Evolutionary conservation across 2,797 vertebrate genomes (phyloP).

Genomic region (Poecile montanus): DNA sequence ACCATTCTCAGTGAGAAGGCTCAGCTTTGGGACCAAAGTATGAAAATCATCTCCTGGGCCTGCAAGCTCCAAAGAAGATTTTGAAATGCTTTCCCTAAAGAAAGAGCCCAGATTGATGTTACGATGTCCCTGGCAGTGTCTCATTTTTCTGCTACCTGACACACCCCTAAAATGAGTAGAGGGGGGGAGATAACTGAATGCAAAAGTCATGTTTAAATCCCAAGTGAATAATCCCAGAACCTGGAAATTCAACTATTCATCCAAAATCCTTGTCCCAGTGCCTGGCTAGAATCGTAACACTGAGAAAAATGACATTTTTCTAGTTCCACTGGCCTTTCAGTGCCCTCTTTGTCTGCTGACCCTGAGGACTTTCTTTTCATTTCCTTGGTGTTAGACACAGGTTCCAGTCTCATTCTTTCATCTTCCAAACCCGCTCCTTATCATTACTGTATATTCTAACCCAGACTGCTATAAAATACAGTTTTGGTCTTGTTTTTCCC

Average conservation of each 20-base stretch:
- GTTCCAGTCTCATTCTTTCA: slow-evolving; percentile 26
- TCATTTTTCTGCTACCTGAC: slow-evolving; percentile 8
- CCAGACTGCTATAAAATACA: slow-evolving; percentile 4
- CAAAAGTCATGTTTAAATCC: not conserved
- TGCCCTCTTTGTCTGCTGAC: not conserved
- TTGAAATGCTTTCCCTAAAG: not conserved
- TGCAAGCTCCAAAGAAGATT: not conserved
- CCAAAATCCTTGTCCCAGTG: not conserved
- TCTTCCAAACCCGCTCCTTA: slow-evolving; percentile 38
- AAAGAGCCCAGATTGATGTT: not conserved
- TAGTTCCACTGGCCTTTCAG: not conserved
- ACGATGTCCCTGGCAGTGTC: not conserved
- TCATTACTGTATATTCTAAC: slow-evolving; percentile 35
- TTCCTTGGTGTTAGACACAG: not conserved
- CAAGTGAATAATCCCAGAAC: not conserved
- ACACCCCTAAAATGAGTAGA: not conserved
- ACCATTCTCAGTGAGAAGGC: not conserved
- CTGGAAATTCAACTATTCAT: not conserved
- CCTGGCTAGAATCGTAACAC: not conserved
- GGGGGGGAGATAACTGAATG: not conserved
- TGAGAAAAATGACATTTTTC: not conserved
- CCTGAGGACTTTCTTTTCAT: not conserved
- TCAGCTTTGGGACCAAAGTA: not conserved
- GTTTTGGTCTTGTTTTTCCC: slow-evolving; percentile 26
- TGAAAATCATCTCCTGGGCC: not conserved